A percentile compares a stretch with the other conserved stretches of the same genome.
Conservation (phyloP, 2,113 vertebrate genomes). For the Sceloporus undulatus region DNA sequence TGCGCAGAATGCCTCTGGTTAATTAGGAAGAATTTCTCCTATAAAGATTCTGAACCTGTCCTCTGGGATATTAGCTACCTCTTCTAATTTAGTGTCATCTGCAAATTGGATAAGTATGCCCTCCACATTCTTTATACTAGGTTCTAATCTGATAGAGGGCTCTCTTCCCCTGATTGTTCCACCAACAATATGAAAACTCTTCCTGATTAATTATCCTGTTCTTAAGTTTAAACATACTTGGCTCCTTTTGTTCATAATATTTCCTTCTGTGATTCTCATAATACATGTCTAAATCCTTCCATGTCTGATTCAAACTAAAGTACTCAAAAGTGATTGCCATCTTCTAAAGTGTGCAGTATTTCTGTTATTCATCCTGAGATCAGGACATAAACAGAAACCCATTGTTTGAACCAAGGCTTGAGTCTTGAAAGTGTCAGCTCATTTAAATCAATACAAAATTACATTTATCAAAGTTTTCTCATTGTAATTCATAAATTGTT, state of each 20-base stretch:
- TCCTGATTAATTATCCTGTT: not conserved
- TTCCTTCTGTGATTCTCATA: not conserved
- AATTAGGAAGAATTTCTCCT: no score
- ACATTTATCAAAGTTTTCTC: no score
- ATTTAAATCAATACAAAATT: no score
- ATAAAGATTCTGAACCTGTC: no score
- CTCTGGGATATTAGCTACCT: no score
- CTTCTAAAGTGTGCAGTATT: not conserved
- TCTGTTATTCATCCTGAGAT: not conserved
- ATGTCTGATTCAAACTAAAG: not conserved
- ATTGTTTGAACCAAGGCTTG: not conserved
- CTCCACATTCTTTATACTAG: no score
- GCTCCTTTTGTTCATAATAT: not conserved
- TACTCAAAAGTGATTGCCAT: not conserved
- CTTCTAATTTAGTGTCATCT: no score
- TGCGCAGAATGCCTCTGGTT: no score
- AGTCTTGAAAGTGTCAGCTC: no score
- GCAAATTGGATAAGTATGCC: no score
- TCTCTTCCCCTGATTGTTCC: not conserved
- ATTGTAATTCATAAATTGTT: no score
- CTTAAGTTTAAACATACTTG: not conserved
- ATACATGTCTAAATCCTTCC: not conserved
- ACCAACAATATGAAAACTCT: not conserved
- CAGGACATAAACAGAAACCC: not conserved
- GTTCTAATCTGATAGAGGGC: no score